Percentiles rank a stretch among this genome's conserved stretches.
phyloP scores from a whole-genome alignment of 2,797 vertebrate genomes.

The Sebastes matsubarae region DNA sequence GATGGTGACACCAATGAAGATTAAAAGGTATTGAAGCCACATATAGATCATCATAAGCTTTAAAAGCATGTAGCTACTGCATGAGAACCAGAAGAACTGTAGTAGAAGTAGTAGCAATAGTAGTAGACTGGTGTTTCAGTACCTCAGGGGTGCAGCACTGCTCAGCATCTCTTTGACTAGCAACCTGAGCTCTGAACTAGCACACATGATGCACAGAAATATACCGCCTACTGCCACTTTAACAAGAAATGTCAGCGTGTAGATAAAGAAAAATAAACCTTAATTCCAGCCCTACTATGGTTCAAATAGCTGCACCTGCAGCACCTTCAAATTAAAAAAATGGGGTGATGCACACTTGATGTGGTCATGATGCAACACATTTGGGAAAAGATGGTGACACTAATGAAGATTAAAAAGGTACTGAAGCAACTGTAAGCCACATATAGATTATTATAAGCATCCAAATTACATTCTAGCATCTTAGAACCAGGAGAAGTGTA shows the following conservation, averaged over 20 bases:
- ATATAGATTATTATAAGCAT: neutral
- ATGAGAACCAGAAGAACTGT: neutral
- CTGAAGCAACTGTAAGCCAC: too few relatives aligned
- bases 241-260: too few relatives aligned
- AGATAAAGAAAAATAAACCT: too few relatives aligned
- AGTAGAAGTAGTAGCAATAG: neutral
- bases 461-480: too few relatives aligned
- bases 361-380: neutral
- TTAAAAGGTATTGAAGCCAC: neutral
- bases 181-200: neutral
- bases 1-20: neutral
- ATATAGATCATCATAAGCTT: neutral
- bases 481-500: neutral
- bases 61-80: neutral
- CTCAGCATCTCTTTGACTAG: neutral
- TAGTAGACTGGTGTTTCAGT: neutral
- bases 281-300: too few relatives aligned
- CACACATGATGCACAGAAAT: neutral
- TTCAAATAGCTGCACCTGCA: too few relatives aligned
- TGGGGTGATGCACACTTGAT: neutral
- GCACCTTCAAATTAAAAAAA: too few relatives aligned
- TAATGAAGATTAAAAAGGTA: too few relatives aligned
- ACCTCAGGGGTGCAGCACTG: slow-evolving; percentile 12
- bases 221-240: too few relatives aligned
- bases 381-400: neutral